Percentiles rank a stretch among this genome's conserved stretches.
These are phyloP conservation scores for Ostrea denselamellosa DNA, from an alignment of 1,140 invertebrate genomes.

Conservation along the genomic window DNA sequence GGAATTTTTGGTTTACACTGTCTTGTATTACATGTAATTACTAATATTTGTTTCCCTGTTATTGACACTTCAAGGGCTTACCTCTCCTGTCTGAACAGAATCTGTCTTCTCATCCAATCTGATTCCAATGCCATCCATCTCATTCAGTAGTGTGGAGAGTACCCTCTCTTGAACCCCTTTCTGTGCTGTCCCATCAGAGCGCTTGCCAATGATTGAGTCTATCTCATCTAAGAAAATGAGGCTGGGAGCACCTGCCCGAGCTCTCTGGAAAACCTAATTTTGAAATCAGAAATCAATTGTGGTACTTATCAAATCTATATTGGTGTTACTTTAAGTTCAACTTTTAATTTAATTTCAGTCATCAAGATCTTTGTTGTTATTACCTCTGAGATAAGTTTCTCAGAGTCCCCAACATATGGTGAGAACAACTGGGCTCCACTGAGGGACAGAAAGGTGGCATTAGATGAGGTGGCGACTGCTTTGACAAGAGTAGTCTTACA, in stretches of 20 bases:
- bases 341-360: too few species aligned
- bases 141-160: conserved; percentile 75
- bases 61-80: background rate
- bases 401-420: conserved; percentile 85
- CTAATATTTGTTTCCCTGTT: too few species aligned
- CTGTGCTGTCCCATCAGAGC: conserved; percentile 70
- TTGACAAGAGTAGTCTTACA: conserved; percentile 76
- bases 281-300: background rate
- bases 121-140: conserved; percentile 82
- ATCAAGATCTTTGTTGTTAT: background rate
- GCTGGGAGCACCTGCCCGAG: conserved; percentile 72
- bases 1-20: too few species aligned
- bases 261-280: conserved; percentile 74
- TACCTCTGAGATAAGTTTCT: conserved; percentile 82
- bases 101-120: conserved; percentile 66
- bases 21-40: too few species aligned
- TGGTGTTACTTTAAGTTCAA: too few species aligned
- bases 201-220: conserved; percentile 75
- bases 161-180: conserved; percentile 75
- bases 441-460: conserved; percentile 83
- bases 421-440: conserved; percentile 85
- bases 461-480: conserved; percentile 73
- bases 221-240: conserved; percentile 77
- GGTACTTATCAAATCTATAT: background rate
- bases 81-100: conserved; percentile 3